A percentile compares a stretch with the other conserved stretches of the same genome.
These are phyloP conservation scores for Rhingia campestris DNA, from an alignment of 2,888 invertebrate genomes.

Conservation along the genomic window DNA sequence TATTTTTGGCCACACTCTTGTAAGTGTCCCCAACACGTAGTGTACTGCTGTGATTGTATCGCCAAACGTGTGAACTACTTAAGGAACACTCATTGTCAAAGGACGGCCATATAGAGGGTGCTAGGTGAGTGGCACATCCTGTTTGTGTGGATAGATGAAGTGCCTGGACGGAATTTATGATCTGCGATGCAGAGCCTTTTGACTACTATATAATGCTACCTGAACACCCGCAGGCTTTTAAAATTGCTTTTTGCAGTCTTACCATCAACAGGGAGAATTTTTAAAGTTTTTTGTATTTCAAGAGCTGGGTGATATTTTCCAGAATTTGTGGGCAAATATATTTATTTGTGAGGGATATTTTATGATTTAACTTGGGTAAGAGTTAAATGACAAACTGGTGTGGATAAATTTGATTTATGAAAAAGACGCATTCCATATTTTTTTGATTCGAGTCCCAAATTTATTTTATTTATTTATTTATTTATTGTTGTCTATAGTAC, in stretches of 20 bases:
- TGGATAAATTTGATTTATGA: too few relatives aligned
- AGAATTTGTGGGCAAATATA: too few relatives aligned
- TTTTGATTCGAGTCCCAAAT: too few relatives aligned
- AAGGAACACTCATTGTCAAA: conserved; percentile 33
- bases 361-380: too few relatives aligned
- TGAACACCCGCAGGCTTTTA: background rate
- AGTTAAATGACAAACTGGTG: too few relatives aligned
- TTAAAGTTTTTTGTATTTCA: background rate
- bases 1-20: conserved; percentile 26
- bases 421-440: too few relatives aligned
- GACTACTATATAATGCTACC: conserved; percentile 13
- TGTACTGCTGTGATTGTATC: conserved; percentile 5
- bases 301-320: too few relatives aligned
- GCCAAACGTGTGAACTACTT: conserved; percentile 32
- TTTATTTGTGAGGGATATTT: too few relatives aligned
- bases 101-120: background rate
- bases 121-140: background rate
- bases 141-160: conserved; percentile 8
- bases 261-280: background rate
- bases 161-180: conserved; percentile 17
- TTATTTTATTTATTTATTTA: too few relatives aligned
- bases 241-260: background rate
- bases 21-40: background rate
- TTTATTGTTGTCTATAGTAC: too few relatives aligned
- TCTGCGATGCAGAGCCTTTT: conserved; percentile 5